These are phyloP conservation scores for Choristoneura fumiferana DNA, from an alignment of 1,140 invertebrate genomes.

Conservation along the genomic window DNA sequence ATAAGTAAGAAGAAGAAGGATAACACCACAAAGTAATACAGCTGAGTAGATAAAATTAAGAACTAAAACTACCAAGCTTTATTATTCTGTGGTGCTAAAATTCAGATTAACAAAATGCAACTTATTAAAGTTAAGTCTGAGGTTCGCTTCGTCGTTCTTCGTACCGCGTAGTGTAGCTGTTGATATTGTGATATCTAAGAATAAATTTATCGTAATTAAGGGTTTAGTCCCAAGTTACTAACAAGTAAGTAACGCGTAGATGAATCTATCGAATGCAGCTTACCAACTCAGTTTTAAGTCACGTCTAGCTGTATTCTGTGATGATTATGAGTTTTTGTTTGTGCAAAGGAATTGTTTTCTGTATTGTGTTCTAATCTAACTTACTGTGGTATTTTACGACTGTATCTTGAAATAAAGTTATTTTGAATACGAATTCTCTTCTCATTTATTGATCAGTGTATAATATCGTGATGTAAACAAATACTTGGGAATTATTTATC, in stretches of 20 bases:
- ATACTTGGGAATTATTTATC: too few species aligned
- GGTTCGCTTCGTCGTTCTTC: slow-evolving; percentile 21
- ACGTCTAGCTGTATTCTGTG: slow-evolving; percentile 61
- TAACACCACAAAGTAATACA: too few species aligned
- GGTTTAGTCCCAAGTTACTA: slow-evolving; percentile 45
- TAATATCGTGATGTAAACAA: too few species aligned
- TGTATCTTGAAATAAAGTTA: slow-evolving; percentile 63
- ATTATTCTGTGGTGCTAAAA: too few species aligned
- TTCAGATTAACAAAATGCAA: neutral
- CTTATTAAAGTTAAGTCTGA: slow-evolving; percentile 15
- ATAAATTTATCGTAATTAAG: slow-evolving; percentile 47
- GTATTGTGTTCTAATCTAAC: slow-evolving; percentile 48
- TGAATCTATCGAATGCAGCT: slow-evolving; percentile 43
- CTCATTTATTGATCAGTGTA: too few species aligned
- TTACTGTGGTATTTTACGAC: slow-evolving; percentile 41
- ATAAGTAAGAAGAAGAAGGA: neutral
- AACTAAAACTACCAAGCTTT: too few species aligned
- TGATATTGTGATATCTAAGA: slow-evolving; percentile 74
- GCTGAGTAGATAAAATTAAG: too few species aligned
- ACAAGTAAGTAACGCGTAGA: slow-evolving; percentile 28
- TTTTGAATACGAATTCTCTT: slow-evolving; percentile 45
- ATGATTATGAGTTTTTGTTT: slow-evolving; percentile 56
- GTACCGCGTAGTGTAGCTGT: slow-evolving; percentile 57
- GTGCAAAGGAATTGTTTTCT: slow-evolving; percentile 59
- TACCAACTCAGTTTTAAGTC: slow-evolving; percentile 46